Percentiles rank a stretch among this genome's conserved stretches.
Conservation (phyloP, 2,888 invertebrate species). For the Chorisops tibialis region DNA sequence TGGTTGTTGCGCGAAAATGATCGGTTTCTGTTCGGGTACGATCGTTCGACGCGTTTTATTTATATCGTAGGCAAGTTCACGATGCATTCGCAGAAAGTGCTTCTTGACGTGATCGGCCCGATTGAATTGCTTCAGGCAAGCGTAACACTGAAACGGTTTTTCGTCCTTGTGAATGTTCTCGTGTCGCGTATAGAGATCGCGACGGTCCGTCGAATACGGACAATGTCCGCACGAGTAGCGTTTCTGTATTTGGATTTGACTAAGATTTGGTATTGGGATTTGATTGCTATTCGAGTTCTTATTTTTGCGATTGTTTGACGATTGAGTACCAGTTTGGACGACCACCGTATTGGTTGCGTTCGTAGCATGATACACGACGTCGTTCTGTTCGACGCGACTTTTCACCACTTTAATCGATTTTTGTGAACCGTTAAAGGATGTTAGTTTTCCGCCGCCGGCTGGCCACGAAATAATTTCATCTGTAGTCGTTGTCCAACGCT, state of each 20-base stretch:
- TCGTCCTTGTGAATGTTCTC: constrained; percentile 92
- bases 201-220: constrained; percentile 86
- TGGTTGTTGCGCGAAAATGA: constrained; percentile 31
- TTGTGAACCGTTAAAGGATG: constrained; percentile 73
- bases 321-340: constrained; percentile 6
- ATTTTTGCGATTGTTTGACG: constrained; percentile 30
- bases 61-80: constrained; percentile 83
- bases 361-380: constrained; percentile 7
- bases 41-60: constrained; percentile 66
- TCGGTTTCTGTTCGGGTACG: constrained; percentile 29
- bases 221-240: constrained; percentile 84
- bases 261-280: constrained; percentile 39
- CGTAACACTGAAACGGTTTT: constrained; percentile 90
- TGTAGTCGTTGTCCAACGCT: constrained; percentile 57
- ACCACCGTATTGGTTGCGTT: constrained; percentile 21
- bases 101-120: constrained; percentile 93
- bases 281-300: constrained; percentile 35
- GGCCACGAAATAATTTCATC: constrained; percentile 67
- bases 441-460: constrained; percentile 65
- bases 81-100: constrained; percentile 87
- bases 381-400: constrained; percentile 10
- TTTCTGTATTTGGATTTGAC: constrained; percentile 56
- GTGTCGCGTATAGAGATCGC: constrained; percentile 86
- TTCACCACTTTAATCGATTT: constrained; percentile 53
- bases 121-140: constrained; percentile 90